Base-by-base conservation (phyloP, 2,113 vertebrate genomes). In the Ptilonorhynchus violaceus region DNA sequence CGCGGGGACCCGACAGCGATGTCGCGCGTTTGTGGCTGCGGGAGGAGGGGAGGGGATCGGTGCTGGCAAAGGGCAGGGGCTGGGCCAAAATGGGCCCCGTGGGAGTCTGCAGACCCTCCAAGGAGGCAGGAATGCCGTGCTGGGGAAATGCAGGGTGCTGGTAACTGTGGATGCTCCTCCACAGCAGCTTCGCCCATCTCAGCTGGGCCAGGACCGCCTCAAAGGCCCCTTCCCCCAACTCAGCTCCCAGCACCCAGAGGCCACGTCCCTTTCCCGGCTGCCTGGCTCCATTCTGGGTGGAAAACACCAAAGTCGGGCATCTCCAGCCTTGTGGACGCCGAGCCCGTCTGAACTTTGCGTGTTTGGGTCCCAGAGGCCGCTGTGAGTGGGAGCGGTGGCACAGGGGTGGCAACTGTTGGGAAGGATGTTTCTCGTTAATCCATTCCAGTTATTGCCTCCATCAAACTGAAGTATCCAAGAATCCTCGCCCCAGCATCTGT, bases 381-480 rank as follows among this genome's bases (percentile, higher is more conserved):
- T 7, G 58, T 3, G 41, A 27, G 74, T 15, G 2, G 69, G 59
- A 56, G 44, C 69, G 42, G 27, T 18, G 55, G 44, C 46, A n/a
- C 62, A 42, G 50, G 74, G 49, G 64, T 87, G 83, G 76, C 70
- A 52, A 49, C 82, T 19, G 8, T 35, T 35, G 76, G 90, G 81
- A 93, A 76, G 55, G 85, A 76, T n/a, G 77, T 87, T 92, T 84
- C 88, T 64, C 87, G 37, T 53, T 85, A 66, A 77, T 85, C 70
- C 31, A 37, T 78, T 80, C 91, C 47, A 67, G 19, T 84, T 94
- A 82, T 94, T 87, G 88, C 88, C 92, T 92, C 63, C 93, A 89
- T 94, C 92, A 85, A 91, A 62, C 85, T 39, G 50, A 91, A 67
- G 82, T 67, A 66, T 73, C 85, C 73, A 64, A 86, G 56, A 80